A percentile compares a stretch with the other conserved stretches of the same genome.
These are phyloP conservation scores for Epinephelus malabaricus DNA, from an alignment of 2,797 vertebrate species.

Conservation along the genomic window DNA sequence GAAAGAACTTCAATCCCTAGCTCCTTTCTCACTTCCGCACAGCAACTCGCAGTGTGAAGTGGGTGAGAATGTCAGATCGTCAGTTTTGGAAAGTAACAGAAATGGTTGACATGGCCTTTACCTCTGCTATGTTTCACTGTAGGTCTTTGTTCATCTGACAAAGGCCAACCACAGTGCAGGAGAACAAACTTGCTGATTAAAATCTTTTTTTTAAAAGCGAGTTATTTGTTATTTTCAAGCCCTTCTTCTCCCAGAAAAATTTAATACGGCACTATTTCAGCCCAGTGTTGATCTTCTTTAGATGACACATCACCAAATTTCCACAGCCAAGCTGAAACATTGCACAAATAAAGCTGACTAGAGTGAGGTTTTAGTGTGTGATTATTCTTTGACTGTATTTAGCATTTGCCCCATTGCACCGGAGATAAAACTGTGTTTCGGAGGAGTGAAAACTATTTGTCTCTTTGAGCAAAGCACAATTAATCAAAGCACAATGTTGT, in stretches of 20 bases:
- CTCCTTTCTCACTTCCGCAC: too few species aligned
- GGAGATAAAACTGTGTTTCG: conserved; percentile 42
- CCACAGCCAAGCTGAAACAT: conserved; percentile 16
- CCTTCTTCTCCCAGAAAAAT: conserved; percentile 14
- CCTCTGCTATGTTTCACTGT: background rate
- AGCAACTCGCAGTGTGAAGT: too few species aligned
- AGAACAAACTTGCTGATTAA: background rate
- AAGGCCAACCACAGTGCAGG: background rate
- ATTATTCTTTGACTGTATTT: conserved; percentile 41
- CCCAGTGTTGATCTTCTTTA: conserved; percentile 21
- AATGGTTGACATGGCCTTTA: background rate
- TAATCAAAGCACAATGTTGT: conserved; percentile 46
- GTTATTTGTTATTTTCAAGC: conserved; percentile 12
- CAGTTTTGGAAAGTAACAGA: too few species aligned
- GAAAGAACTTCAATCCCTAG: background rate
- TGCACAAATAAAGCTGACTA: conserved; percentile 35
- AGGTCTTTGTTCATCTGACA: background rate
- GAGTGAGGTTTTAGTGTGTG: conserved; percentile 27
- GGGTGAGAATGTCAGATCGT: too few species aligned
- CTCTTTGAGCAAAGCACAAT: conserved; percentile 42
- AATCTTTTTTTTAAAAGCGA: conserved; percentile 2
- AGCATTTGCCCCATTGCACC: background rate
- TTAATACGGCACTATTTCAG: conserved; percentile 25
- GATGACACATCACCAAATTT: conserved; percentile 28
- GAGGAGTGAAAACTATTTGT: conserved; percentile 37